Conservation (phyloP, 2,113 vertebrate genomes). For the Seriola aureovittata region DNA sequence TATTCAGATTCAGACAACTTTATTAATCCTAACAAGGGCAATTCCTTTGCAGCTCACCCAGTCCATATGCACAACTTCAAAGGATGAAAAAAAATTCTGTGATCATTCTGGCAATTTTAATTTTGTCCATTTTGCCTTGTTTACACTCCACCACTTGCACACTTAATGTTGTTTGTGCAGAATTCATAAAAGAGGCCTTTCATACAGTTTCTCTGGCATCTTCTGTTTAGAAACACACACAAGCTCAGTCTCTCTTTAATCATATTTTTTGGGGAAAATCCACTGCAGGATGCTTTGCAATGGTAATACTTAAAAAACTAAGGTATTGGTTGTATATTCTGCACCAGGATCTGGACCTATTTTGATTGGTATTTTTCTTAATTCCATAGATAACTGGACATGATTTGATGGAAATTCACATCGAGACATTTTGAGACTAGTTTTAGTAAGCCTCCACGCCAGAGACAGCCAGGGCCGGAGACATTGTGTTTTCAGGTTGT, state of each 20-base stretch:
- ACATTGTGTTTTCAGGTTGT: too few relatives aligned
- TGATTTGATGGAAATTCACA: too few relatives aligned
- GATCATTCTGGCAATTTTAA: too few relatives aligned
- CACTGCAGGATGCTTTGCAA: neutral
- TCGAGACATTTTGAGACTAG: too few relatives aligned
- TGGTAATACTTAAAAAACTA: neutral
- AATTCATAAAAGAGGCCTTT: neutral
- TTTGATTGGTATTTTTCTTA: neutral
- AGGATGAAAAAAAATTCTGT: too few relatives aligned
- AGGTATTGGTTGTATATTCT: neutral
- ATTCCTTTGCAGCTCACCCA: too few relatives aligned
- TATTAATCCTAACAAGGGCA: too few relatives aligned
- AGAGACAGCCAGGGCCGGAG: too few relatives aligned
- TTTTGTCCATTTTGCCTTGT: neutral
- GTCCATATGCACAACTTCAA: too few relatives aligned
- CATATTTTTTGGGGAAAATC: neutral
- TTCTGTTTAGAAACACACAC: neutral
- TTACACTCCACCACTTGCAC: neutral
- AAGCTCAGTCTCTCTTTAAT: neutral
- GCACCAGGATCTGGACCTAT: neutral
- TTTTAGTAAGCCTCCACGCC: too few relatives aligned
- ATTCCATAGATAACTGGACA: neutral
- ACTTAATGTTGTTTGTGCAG: conserved; percentile 9
- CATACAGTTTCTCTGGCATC: neutral
- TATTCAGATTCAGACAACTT: too few relatives aligned